Evolutionary conservation across 1,140 invertebrate genomes (phyloP).

Genomic region (Drosophila dunni): DNA sequence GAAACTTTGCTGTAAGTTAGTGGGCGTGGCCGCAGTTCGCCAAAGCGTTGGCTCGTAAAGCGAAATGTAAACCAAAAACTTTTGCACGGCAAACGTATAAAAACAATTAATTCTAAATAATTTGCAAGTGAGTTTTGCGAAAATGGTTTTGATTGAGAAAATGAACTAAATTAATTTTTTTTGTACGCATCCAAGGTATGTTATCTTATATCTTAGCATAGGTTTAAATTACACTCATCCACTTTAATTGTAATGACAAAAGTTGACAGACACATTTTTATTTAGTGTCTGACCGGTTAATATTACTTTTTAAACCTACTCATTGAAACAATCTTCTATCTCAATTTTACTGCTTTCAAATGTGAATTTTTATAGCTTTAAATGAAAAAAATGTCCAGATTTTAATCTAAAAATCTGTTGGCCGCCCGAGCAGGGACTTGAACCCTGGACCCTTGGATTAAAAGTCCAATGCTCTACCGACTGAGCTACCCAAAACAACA

Average conservation of each 20-base stretch:
- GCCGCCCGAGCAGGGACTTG: conserved; percentile 91
- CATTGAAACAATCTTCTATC: too few species aligned
- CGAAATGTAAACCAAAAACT: conserved; percentile 68
- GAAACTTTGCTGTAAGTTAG: conserved; percentile 17
- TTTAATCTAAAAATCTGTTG: neutral
- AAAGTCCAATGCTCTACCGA: conserved; percentile 92
- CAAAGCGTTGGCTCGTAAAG: conserved; percentile 50
- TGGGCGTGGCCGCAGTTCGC: neutral
- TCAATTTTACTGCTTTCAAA: too few species aligned
- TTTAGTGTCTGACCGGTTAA: too few species aligned
- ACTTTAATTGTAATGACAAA: too few species aligned
- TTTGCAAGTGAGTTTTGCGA: conserved; percentile 66
- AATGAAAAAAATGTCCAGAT: too few species aligned
- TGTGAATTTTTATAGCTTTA: too few species aligned
- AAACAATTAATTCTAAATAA: conserved; percentile 80
- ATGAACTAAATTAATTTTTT: neutral
- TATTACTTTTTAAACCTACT: too few species aligned
- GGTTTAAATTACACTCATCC: too few species aligned
- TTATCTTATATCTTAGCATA: too few species aligned
- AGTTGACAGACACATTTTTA: too few species aligned
- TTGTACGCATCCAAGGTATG: too few species aligned
- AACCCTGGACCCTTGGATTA: conserved; percentile 92
- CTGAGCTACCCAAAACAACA: conserved; percentile 87
- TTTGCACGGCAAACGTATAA: conserved; percentile 58
- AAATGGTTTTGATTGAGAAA: conserved; percentile 44